phyloP scores from a whole-genome alignment of 2,888 invertebrate species.

The Sisyra terminalis region DNA sequence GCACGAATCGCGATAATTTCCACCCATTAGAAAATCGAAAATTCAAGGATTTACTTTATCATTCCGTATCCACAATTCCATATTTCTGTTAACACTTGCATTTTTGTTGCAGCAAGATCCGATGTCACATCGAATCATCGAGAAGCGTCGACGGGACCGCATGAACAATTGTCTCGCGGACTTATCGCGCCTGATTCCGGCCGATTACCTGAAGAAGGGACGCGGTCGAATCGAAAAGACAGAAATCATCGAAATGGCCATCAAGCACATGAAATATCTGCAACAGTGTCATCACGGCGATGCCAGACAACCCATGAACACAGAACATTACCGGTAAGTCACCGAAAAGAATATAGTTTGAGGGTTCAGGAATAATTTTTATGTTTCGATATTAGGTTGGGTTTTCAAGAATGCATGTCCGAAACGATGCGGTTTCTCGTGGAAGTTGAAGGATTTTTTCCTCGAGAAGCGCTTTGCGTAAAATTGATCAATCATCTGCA shows the following conservation, averaged over 20 bases:
- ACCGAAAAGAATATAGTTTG: neutral
- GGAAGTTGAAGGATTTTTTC: conserved; percentile 65
- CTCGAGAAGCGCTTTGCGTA: conserved; percentile 65
- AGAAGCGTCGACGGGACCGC: conserved; percentile 84
- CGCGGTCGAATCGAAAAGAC: conserved; percentile 93
- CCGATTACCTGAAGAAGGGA: conserved; percentile 86
- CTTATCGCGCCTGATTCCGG: conserved; percentile 80
- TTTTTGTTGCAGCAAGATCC: conserved; percentile 69
- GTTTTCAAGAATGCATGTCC: conserved; percentile 81
- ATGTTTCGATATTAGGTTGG: conserved; percentile 32
- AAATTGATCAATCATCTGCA: conserved; percentile 70
- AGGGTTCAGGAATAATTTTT: neutral
- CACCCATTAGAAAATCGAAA: too few species aligned
- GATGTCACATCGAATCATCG: conserved; percentile 93
- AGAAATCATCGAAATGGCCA: conserved; percentile 97
- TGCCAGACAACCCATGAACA: conserved; percentile 9
- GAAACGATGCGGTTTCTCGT: conserved; percentile 82
- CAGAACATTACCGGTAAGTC: conserved; percentile 24
- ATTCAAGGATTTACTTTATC: too few species aligned
- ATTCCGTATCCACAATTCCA: too few species aligned
- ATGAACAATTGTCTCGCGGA: conserved; percentile 97
- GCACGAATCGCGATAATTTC: too few species aligned
- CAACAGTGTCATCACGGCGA: conserved; percentile 41
- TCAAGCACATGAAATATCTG: conserved; percentile 80
- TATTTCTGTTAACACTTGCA: conserved; percentile 12